These are phyloP conservation scores for Anas bahamensis DNA, from an alignment of 2,797 vertebrate genomes.

Conservation along the genomic window DNA sequence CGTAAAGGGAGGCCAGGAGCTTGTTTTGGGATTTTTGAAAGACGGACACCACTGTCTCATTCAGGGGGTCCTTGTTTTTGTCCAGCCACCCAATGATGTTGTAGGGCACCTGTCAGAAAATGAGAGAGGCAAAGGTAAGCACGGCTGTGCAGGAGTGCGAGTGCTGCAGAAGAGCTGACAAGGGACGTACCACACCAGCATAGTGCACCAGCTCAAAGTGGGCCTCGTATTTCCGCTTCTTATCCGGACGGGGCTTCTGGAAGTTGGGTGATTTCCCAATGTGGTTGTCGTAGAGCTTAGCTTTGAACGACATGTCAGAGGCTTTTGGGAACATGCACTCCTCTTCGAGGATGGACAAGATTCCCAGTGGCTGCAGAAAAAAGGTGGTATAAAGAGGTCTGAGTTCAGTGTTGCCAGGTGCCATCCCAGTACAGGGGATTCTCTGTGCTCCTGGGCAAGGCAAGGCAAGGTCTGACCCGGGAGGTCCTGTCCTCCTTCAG, in stretches of 20 bases:
- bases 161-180: not conserved
- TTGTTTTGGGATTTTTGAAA: slow-evolving; percentile 94
- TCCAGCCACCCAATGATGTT: slow-evolving; percentile 93
- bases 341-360: slow-evolving; percentile 96
- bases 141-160: not conserved
- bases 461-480: not conserved
- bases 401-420: not conserved
- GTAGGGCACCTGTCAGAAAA: slow-evolving; percentile 87
- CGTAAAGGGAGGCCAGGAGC: slow-evolving; percentile 87
- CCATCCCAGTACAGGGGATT: not conserved
- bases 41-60: slow-evolving; percentile 90
- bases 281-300: slow-evolving; percentile 94
- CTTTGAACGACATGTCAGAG: slow-evolving; percentile 90
- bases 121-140: not conserved
- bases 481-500: not conserved
- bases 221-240: slow-evolving; percentile 92
- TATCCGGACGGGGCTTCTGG: slow-evolving; percentile 91
- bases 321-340: slow-evolving; percentile 98
- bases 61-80: slow-evolving; percentile 94
- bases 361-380: slow-evolving; percentile 87
- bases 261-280: slow-evolving; percentile 93
- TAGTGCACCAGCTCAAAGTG: slow-evolving; percentile 95
- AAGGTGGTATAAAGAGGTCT: not conserved
- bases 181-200: slow-evolving; percentile 89
- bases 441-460: not conserved